phyloP scores from a whole-genome alignment of 2,888 invertebrate genomes.

The Acheta domesticus region DNA sequence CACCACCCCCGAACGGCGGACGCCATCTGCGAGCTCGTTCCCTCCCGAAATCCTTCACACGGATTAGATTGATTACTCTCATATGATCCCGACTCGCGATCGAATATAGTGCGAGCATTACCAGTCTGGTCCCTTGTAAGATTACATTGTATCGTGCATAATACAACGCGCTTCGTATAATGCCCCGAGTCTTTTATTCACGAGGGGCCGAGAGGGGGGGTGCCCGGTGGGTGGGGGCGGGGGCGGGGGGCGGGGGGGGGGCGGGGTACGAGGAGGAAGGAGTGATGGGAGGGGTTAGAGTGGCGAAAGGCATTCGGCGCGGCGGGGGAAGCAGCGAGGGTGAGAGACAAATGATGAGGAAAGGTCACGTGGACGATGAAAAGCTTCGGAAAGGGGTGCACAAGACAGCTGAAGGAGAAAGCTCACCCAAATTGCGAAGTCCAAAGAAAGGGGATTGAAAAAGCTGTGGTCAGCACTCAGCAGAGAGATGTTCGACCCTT shows the following conservation, averaged over 20 bases:
- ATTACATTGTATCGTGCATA: constrained; percentile 18
- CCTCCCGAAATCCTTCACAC: not conserved
- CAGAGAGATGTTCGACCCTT: no score
- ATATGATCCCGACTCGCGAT: not conserved
- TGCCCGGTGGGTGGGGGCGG: not conserved
- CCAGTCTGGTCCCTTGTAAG: not conserved
- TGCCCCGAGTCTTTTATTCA: not conserved
- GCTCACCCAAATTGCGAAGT: no score
- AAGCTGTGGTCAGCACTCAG: no score
- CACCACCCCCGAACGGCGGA: not conserved
- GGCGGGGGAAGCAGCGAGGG: not conserved
- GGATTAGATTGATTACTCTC: not conserved
- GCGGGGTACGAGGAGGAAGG: not conserved
- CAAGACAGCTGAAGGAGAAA: no score
- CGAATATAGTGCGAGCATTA: not conserved
- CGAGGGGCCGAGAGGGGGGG: not conserved
- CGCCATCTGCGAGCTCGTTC: not conserved
- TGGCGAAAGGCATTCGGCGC: not conserved
- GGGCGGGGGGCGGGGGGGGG: not conserved
- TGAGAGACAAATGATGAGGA: not conserved
- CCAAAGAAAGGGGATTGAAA: no score
- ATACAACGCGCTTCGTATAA: not conserved
- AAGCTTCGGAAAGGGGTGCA: no score
- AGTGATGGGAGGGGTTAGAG: not conserved
- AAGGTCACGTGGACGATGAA: not conserved